Conservation (phyloP, 1,140 invertebrate species). For the Gerris buenoi region DNA sequence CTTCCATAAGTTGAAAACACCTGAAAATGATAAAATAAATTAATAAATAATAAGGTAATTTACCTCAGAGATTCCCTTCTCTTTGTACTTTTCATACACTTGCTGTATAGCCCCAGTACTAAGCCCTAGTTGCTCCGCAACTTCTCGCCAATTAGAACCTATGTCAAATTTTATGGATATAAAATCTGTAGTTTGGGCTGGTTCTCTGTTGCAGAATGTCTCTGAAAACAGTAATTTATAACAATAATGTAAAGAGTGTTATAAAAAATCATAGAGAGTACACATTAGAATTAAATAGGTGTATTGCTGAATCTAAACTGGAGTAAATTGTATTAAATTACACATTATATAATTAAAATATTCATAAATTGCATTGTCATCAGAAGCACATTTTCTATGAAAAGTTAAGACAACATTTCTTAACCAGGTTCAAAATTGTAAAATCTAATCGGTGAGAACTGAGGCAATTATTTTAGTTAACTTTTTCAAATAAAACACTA, state of each 20-base stretch:
- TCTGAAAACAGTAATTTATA: not conserved
- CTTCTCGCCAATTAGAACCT: not conserved
- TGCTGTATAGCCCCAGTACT: not conserved
- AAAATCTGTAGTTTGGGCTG: not conserved
- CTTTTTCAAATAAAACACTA: too few species aligned
- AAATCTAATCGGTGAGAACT: too few species aligned
- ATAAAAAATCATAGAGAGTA: not conserved
- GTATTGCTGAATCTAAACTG: not conserved
- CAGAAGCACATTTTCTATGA: too few species aligned
- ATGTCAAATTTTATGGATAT: not conserved
- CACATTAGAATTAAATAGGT: not conserved
- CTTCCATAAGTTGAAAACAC: not conserved
- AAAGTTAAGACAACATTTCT: too few species aligned
- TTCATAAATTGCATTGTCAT: not conserved
- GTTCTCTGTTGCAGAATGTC: not conserved
- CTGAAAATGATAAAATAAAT: not conserved
- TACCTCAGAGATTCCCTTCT: not conserved
- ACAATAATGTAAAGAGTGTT: too few species aligned
- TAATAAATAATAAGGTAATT: not conserved
- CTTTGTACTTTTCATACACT: not conserved
- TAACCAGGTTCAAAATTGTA: too few species aligned
- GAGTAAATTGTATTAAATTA: not conserved
- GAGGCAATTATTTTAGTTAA: too few species aligned
- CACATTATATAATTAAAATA: not conserved
- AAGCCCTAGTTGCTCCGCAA: not conserved